Percentiles rank a stretch among this genome's conserved stretches.
These are phyloP conservation scores for Lates japonicus DNA, from an alignment of 2,797 vertebrate genomes.

Conservation along the genomic window DNA sequence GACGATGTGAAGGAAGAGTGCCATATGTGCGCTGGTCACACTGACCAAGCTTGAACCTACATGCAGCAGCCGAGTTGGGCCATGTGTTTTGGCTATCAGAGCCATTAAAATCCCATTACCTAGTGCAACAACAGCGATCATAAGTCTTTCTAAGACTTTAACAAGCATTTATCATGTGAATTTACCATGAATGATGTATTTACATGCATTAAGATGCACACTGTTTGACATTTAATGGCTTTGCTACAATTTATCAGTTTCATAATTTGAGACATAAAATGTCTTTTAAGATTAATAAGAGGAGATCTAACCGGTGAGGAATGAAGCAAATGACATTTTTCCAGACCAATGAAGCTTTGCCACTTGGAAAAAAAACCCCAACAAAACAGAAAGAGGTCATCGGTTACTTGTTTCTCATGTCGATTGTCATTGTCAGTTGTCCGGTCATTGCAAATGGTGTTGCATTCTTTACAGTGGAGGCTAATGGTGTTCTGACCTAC, in stretches of 20 bases:
- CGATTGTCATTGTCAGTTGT: conserved; percentile 67
- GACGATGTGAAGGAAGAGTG: conserved; percentile 40
- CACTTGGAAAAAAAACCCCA: neutral
- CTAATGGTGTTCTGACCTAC: conserved; percentile 80
- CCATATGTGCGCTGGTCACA: conserved; percentile 64
- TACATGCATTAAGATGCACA: conserved; percentile 57
- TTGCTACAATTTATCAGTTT: conserved; percentile 58
- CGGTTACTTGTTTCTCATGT: conserved; percentile 46
- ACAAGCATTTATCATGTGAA: conserved; percentile 80
- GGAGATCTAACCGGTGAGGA: conserved; percentile 12
- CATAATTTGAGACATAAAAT: conserved; percentile 28
- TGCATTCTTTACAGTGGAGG: conserved; percentile 78
- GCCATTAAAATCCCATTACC: conserved; percentile 85
- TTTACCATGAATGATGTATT: conserved; percentile 77
- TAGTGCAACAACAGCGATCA: conserved; percentile 76
- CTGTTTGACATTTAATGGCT: conserved; percentile 66
- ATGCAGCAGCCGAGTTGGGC: conserved; percentile 57
- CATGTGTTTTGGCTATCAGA: conserved; percentile 87
- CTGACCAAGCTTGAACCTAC: conserved; percentile 65
- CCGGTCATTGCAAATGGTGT: conserved; percentile 68
- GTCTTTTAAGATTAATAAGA: conserved; percentile 41
- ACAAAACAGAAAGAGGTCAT: conserved; percentile 32
- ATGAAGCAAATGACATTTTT: conserved; percentile 36
- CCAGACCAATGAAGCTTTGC: conserved; percentile 39
- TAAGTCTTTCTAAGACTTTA: conserved; percentile 69